Conservation (phyloP, 2,113 vertebrate genomes). For the Dipodomys ordii region DNA sequence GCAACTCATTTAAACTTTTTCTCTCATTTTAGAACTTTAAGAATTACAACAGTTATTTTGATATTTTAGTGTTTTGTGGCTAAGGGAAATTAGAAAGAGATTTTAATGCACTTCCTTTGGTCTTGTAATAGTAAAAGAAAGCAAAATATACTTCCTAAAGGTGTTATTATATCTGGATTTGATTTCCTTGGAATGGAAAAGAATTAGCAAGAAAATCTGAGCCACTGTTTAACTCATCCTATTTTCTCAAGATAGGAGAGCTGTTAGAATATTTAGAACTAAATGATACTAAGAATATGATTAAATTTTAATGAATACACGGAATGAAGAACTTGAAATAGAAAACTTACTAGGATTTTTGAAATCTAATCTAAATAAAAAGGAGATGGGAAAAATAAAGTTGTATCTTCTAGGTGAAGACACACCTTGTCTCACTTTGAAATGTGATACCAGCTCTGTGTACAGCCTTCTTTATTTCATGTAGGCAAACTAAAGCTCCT, state of each 20-base stretch:
- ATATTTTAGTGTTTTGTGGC: background rate
- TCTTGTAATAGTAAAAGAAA: background rate
- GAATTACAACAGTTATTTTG: constrained; percentile 9
- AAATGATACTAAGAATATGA: background rate
- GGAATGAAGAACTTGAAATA: background rate
- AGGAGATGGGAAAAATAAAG: background rate
- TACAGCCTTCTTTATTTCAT: background rate
- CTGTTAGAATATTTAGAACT: background rate
- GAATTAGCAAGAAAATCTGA: background rate
- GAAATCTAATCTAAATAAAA: constrained; percentile 3
- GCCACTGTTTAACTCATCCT: background rate
- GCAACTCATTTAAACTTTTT: background rate
- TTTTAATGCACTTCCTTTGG: background rate
- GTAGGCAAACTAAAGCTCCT: background rate
- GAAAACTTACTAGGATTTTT: background rate
- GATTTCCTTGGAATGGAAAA: background rate
- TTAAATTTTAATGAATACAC: background rate
- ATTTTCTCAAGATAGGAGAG: background rate
- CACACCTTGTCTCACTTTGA: background rate
- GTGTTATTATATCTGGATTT: background rate
- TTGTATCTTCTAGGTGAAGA: background rate
- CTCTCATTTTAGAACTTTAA: constrained; percentile 21
- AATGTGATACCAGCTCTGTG: background rate
- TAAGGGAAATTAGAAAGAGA: background rate
- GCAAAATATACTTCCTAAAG: background rate